phyloP scores from a whole-genome alignment of 2,797 vertebrate genomes.

The Melanotaenia maccullochi region DNA sequence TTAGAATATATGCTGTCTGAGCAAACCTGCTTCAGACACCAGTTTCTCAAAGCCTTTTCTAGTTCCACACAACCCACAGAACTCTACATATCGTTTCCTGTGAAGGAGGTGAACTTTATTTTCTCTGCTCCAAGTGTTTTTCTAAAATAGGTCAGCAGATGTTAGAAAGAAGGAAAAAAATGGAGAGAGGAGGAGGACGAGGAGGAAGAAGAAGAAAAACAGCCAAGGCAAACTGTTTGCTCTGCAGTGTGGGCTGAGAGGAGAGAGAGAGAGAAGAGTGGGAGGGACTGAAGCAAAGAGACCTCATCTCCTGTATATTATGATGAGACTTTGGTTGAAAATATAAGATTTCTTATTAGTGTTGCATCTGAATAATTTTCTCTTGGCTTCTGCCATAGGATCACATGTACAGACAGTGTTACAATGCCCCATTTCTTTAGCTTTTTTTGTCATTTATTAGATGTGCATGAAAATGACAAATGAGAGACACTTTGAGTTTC shows the following conservation, averaged over 20 bases:
- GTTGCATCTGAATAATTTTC: conserved; percentile 14
- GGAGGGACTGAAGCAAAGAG: conserved; percentile 47
- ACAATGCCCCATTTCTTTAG: background rate
- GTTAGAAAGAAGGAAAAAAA: conserved; percentile 60
- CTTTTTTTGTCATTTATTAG: conserved; percentile 6
- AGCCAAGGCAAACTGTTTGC: conserved; percentile 80
- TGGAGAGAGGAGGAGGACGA: conserved; percentile 9
- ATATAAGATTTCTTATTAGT: conserved; percentile 10
- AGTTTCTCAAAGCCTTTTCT: conserved; percentile 23
- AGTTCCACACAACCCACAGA: conserved; percentile 41
- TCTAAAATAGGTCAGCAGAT: conserved; percentile 85
- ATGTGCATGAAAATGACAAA: background rate
- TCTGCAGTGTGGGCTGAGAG: conserved; percentile 71
- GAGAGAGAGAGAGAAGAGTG: conserved; percentile 62
- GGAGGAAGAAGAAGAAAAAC: conserved; percentile 47
- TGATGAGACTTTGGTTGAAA: conserved; percentile 26
- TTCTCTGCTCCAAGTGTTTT: conserved; percentile 70
- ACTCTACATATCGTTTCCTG: conserved; percentile 64
- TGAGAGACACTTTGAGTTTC: conserved; percentile 4
- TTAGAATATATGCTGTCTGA: conserved; percentile 3
- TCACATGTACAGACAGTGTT: conserved; percentile 4
- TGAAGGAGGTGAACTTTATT: conserved; percentile 73
- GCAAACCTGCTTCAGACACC: conserved; percentile 23
- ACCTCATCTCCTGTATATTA: conserved; percentile 49
- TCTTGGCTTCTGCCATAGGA: background rate